Evolutionary conservation across 1,140 invertebrate genomes (phyloP).

Genomic region (Ceratina australensis): DNA sequence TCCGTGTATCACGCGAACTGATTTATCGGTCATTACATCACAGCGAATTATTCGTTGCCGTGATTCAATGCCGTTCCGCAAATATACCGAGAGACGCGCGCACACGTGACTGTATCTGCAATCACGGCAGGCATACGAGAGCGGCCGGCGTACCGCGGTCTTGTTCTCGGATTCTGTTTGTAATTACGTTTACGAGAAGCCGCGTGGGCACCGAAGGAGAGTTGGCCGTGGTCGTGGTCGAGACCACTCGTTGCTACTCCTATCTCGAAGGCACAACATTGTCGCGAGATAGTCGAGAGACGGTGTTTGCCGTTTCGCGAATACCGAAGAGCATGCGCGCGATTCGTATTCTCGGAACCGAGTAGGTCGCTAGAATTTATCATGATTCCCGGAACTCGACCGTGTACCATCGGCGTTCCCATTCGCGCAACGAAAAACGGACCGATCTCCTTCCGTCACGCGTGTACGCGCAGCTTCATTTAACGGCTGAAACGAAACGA

Average conservation of each 20-base stretch:
- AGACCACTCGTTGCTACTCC: conserved; percentile 15
- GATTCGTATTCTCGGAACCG: conserved; percentile 28
- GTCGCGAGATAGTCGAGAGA: conserved; percentile 21
- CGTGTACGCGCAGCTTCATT: background rate
- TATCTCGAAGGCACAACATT: conserved; percentile 43
- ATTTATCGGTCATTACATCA: conserved; percentile 63
- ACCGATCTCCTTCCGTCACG: background rate
- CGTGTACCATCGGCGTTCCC: background rate
- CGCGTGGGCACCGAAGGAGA: conserved; percentile 40
- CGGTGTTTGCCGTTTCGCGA: conserved; percentile 24
- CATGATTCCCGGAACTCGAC: conserved; percentile 21
- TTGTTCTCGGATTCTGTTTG: conserved; percentile 52
- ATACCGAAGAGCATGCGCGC: conserved; percentile 7
- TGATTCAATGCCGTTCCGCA: conserved; percentile 53
- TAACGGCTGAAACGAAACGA: background rate
- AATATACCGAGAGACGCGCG: conserved; percentile 20
- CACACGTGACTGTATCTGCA: conserved; percentile 1
- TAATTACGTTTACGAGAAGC: conserved; percentile 62
- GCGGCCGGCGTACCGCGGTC: conserved; percentile 17
- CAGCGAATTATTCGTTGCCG: conserved; percentile 41
- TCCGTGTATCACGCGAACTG: conserved; percentile 51
- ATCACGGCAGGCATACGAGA: conserved; percentile 12
- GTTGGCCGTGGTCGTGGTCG: conserved; percentile 10
- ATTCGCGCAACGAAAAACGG: conserved; percentile 3
- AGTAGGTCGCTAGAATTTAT: conserved; percentile 5